These are phyloP conservation scores for Hypsibius dujardini DNA, from an alignment of 1,140 invertebrate genomes.

Conservation along the genomic window DNA sequence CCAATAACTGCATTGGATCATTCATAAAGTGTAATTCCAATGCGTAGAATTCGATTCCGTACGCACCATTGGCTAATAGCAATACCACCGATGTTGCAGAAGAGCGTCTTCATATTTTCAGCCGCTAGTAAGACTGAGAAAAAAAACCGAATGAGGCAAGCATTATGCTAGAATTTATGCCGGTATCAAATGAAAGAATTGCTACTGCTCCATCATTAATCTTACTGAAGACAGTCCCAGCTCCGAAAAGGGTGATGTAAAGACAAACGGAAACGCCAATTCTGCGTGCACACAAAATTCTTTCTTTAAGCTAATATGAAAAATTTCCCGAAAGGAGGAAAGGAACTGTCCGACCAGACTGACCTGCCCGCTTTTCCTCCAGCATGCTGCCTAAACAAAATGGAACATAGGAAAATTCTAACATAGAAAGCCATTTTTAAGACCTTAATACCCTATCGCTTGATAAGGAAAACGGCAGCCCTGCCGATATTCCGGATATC, in stretches of 20 bases:
- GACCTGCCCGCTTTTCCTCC: background rate
- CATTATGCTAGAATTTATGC: too few relatives aligned
- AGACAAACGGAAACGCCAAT: conserved; percentile 38
- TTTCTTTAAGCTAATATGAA: background rate
- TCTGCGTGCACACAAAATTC: conserved; percentile 25
- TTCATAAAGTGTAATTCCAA: too few relatives aligned
- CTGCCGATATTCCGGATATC: conserved; percentile 42
- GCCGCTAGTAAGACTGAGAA: conserved; percentile 42
- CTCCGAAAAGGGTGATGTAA: conserved; percentile 48
- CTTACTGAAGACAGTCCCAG: conserved; percentile 42
- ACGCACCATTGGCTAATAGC: conserved; percentile 28
- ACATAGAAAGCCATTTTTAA: conserved; percentile 34
- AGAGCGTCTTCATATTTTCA: conserved; percentile 42
- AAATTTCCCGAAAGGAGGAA: background rate
- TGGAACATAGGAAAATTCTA: background rate
- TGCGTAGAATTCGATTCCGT: too few relatives aligned
- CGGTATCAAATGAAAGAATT: too few relatives aligned
- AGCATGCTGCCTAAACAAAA: background rate
- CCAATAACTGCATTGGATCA: conserved; percentile 39
- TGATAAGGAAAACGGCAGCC: conserved; percentile 47
- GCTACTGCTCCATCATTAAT: background rate
- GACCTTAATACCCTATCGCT: conserved; percentile 43
- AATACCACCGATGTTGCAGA: conserved; percentile 33
- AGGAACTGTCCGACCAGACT: background rate
- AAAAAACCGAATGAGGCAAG: background rate